A percentile compares a stretch with the other conserved stretches of the same genome.
These are phyloP conservation scores for Stenolophus ochropezus DNA, from an alignment of 2,888 invertebrate species.

Conservation along the genomic window DNA sequence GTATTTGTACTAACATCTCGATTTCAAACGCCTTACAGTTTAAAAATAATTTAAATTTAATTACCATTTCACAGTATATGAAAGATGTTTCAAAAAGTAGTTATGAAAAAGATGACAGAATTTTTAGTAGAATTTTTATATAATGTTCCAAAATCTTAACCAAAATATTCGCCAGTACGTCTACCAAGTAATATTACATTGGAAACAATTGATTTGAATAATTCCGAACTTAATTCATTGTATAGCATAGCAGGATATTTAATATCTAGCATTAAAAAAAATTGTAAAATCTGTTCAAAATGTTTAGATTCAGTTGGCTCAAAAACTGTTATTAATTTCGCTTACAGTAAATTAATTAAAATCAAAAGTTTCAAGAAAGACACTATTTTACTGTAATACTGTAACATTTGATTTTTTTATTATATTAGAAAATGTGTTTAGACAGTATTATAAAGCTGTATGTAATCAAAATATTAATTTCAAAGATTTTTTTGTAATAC, in stretches of 20 bases:
- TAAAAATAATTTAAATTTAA: too few relatives aligned
- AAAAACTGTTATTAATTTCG: constrained; percentile 1
- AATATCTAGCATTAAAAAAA: constrained; percentile 11
- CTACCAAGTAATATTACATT: too few relatives aligned
- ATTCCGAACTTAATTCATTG: too few relatives aligned
- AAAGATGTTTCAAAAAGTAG: too few relatives aligned
- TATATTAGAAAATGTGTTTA: not conserved
- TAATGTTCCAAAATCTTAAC: too few relatives aligned
- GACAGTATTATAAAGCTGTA: constrained; percentile 11
- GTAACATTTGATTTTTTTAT: constrained; percentile 16
- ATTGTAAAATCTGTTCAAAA: not conserved
- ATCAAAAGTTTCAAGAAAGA: constrained; percentile 14
- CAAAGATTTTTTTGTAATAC: not conserved
- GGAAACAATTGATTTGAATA: too few relatives aligned
- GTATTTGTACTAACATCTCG: constrained; percentile 62
- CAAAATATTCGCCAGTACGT: too few relatives aligned
- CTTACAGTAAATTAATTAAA: not conserved
- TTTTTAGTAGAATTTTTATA: too few relatives aligned
- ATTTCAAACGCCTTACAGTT: too few relatives aligned
- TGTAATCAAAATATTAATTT: not conserved
- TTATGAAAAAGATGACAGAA: too few relatives aligned
- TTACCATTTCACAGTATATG: too few relatives aligned
- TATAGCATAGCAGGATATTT: too few relatives aligned
- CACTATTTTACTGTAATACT: constrained; percentile 26
- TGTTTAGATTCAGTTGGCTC: constrained; percentile 1